Evolutionary conservation across 2,797 vertebrate genomes (phyloP).

Genomic region (Eremophila alpestris): DNA sequence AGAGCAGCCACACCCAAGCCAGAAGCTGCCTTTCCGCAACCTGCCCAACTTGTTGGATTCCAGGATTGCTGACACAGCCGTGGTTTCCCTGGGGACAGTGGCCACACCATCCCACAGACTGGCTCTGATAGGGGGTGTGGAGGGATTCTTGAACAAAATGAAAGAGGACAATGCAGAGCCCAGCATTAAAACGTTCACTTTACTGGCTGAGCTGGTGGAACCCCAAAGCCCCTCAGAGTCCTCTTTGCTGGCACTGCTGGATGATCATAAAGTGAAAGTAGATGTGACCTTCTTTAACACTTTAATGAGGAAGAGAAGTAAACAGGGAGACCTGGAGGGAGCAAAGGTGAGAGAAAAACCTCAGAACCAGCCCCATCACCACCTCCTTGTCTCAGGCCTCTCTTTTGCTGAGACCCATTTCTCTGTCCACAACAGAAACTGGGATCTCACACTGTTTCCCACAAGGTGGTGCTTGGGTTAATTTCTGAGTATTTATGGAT

Average conservation of each 20-base stretch:
- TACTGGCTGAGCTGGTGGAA: constrained; percentile 85
- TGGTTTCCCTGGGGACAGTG: constrained; percentile 82
- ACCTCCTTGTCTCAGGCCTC: not conserved
- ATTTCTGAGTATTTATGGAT: not conserved
- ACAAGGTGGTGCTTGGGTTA: not conserved
- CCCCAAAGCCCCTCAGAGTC: constrained; percentile 74
- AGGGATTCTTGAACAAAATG: constrained; percentile 89
- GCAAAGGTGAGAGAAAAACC: constrained; percentile 83
- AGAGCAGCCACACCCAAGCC: not conserved
- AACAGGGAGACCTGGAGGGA: constrained; percentile 79
- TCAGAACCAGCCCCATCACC: not conserved
- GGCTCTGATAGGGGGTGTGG: constrained; percentile 82
- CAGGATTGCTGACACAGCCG: not conserved
- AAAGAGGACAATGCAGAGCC: constrained; percentile 75
- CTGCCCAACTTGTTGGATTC: constrained; percentile 85
- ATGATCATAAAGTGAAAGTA: constrained; percentile 77
- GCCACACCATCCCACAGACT: constrained; percentile 78
- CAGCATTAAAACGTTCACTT: constrained; percentile 85
- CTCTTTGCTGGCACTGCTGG: constrained; percentile 77
- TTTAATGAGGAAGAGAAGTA: constrained; percentile 84
- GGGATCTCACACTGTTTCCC: not conserved
- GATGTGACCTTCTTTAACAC: constrained; percentile 90
- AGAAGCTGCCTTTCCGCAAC: not conserved
- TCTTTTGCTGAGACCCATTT: not conserved
- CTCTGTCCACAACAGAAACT: not conserved